Evolutionary conservation across 2,888 invertebrate genomes (phyloP).

Genomic region (Danaus chrysippus): DNA sequence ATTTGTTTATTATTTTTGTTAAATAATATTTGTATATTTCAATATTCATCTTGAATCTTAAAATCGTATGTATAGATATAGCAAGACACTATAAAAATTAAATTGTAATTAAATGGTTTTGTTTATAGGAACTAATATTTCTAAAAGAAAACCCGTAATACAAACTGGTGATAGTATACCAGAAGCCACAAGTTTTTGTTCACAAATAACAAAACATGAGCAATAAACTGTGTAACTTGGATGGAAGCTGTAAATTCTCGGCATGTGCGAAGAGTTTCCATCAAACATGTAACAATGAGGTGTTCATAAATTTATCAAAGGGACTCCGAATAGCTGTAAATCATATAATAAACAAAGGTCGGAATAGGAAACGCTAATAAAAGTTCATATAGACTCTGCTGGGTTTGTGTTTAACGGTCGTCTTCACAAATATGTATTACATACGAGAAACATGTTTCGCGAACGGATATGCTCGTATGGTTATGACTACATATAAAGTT

Average conservation of each 20-base stretch:
- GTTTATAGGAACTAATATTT: too few relatives aligned
- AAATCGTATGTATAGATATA: too few relatives aligned
- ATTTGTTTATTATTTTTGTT: too few relatives aligned
- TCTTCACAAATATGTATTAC: background rate
- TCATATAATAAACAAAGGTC: slow-evolving; percentile 45
- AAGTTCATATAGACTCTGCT: slow-evolving; percentile 22
- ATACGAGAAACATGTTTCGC: background rate
- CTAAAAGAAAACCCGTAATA: too few relatives aligned
- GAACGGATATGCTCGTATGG: background rate
- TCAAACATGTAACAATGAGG: slow-evolving; percentile 16
- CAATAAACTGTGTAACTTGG: slow-evolving; percentile 14
- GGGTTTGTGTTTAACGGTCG: slow-evolving; percentile 18
- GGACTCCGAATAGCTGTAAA: slow-evolving; percentile 31
- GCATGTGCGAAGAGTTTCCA: slow-evolving; percentile 37
- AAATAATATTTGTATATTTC: too few relatives aligned
- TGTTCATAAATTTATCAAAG: slow-evolving; percentile 22
- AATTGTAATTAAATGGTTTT: too few relatives aligned
- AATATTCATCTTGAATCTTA: too few relatives aligned
- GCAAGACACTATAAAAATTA: too few relatives aligned
- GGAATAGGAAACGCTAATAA: slow-evolving; percentile 25
- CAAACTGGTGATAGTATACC: too few relatives aligned
- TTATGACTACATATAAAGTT: background rate
- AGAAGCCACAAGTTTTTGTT: too few relatives aligned
- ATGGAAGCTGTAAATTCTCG: slow-evolving; percentile 23
- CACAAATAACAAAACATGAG: background rate